Conservation (phyloP, 35 echinoderm and acorn worm genomes). For the Nesometra sesokonis region DNA sequence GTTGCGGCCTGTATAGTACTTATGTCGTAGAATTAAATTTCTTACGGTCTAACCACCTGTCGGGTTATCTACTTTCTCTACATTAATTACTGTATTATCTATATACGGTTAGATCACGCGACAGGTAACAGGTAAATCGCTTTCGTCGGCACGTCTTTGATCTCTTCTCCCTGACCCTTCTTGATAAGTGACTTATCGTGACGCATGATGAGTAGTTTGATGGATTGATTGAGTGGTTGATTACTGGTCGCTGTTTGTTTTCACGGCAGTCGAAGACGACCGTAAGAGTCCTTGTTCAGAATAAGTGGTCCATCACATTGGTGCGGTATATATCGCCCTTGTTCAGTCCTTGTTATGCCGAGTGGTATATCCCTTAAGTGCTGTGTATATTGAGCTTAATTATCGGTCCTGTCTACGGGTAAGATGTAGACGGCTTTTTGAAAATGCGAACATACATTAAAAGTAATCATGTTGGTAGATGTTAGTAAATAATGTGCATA, state of each 20-base stretch:
- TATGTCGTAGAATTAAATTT: too few relatives aligned
- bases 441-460: too few relatives aligned
- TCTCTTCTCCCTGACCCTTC: not conserved
- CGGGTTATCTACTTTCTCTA: not conserved
- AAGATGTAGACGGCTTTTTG: too few relatives aligned
- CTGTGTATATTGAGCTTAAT: too few relatives aligned
- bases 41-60: not conserved
- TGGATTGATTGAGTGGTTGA: not conserved
- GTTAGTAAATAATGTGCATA: too few relatives aligned
- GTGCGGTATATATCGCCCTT: too few relatives aligned
- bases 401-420: too few relatives aligned
- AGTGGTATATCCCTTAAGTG: too few relatives aligned
- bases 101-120: not conserved
- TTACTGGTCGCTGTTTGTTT: not conserved
- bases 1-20: too few relatives aligned
- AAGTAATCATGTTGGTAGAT: too few relatives aligned
- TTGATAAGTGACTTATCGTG: not conserved
- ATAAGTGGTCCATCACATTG: too few relatives aligned
- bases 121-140: not conserved
- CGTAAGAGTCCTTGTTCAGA: not conserved
- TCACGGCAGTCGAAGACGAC: not conserved
- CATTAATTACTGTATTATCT: not conserved
- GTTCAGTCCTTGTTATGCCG: too few relatives aligned
- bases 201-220: not conserved
- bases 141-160: not conserved